A percentile compares a stretch with the other conserved stretches of the same genome.
phyloP scores from a whole-genome alignment of 2,113 vertebrate genomes.

The Prietella phreatophila region DNA sequence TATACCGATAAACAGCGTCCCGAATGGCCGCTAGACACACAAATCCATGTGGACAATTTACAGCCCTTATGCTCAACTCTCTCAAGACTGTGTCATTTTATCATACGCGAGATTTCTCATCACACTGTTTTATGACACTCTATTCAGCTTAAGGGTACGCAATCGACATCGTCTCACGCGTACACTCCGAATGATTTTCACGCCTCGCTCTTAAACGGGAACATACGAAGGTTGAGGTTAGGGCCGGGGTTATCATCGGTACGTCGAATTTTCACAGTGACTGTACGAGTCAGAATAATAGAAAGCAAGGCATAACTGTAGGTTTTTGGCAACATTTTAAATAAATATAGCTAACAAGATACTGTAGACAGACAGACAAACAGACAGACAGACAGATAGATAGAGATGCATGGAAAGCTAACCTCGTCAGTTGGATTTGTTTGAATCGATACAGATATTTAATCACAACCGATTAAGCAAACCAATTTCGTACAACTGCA shows the following conservation, averaged over 20 bases:
- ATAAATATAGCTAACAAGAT: too few relatives aligned
- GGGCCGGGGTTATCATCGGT: not conserved
- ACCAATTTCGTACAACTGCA: too few relatives aligned
- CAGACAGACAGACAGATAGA: too few relatives aligned
- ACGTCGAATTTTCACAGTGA: not conserved
- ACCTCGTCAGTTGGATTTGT: not conserved
- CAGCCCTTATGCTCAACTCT: slow-evolving; percentile 37
- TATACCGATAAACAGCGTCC: slow-evolving; percentile 40
- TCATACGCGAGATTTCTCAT: not conserved
- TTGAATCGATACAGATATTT: too few relatives aligned
- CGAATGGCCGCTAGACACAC: slow-evolving; percentile 14
- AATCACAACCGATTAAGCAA: too few relatives aligned
- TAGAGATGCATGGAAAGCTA: not conserved
- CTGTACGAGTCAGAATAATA: too few relatives aligned
- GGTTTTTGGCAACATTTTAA: too few relatives aligned
- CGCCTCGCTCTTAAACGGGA: too few relatives aligned
- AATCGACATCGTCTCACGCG: not conserved
- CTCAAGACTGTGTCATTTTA: slow-evolving; percentile 15
- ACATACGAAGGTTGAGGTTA: not conserved
- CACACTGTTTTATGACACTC: not conserved
- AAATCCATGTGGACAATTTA: slow-evolving; percentile 37
- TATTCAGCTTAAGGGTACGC: not conserved
- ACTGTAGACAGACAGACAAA: too few relatives aligned
- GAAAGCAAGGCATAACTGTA: too few relatives aligned
- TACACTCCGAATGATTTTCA: not conserved